These are phyloP conservation scores for Galagoides demidoff DNA, from an alignment of 2,797 vertebrate species.

Conservation along the genomic window DNA sequence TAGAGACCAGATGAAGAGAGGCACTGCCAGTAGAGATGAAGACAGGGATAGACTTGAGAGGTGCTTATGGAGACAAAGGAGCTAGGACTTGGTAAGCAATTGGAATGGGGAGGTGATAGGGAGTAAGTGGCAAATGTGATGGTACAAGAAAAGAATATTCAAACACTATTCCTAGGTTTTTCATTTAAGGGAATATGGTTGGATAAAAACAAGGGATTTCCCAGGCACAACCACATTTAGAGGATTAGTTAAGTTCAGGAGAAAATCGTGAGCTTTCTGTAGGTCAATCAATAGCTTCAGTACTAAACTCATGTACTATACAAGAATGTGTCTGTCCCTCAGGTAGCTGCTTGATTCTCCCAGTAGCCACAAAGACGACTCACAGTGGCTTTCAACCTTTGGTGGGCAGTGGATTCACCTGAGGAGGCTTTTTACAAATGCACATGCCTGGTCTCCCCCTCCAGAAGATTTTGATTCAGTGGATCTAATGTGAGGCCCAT, in stretches of 20 bases:
- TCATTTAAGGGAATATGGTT: not conserved
- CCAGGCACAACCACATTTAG: not conserved
- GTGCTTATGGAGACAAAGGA: not conserved
- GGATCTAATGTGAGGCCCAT: not conserved
- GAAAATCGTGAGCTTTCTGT: not conserved
- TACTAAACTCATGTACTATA: not conserved
- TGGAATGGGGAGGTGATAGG: not conserved
- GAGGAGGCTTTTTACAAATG: not conserved
- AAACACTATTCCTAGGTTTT: not conserved
- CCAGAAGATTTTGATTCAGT: not conserved
- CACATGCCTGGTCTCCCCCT: not conserved
- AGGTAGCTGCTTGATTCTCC: not conserved
- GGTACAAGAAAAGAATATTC: not conserved
- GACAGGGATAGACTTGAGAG: not conserved
- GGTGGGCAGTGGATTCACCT: not conserved
- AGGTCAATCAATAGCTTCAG: not conserved
- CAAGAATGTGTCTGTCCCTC: not conserved
- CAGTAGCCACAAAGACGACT: not conserved
- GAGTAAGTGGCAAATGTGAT: not conserved
- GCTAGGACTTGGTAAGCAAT: fast-evolving
- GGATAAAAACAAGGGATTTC: not conserved
- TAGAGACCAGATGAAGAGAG: not conserved
- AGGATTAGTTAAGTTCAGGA: not conserved
- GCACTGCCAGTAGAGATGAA: not conserved
- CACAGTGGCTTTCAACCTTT: not conserved